phyloP scores from a whole-genome alignment of 2,797 vertebrate genomes.

The Sebastes steindachneri region DNA sequence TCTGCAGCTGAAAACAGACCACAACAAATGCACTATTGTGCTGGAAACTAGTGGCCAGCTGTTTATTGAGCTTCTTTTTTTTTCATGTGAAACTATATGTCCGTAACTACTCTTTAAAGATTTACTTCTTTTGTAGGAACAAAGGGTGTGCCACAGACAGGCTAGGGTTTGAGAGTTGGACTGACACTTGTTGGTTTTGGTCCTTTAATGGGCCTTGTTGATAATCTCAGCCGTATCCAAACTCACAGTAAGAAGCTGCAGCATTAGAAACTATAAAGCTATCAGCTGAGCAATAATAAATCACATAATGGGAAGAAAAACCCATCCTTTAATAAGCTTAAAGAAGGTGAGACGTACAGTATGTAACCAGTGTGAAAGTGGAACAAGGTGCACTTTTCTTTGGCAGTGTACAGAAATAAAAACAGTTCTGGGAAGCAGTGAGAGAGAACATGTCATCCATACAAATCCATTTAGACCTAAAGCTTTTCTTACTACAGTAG shows the following conservation, averaged over 20 bases:
- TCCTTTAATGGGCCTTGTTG: neutral
- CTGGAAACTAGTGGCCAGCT: too few relatives aligned
- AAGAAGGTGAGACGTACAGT: constrained; percentile 3
- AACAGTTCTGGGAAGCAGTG: too few relatives aligned
- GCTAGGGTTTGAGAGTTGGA: too few relatives aligned
- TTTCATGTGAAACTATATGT: neutral
- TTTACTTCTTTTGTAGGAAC: neutral
- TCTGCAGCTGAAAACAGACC: neutral
- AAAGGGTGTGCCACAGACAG: neutral
- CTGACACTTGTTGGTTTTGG: too few relatives aligned
- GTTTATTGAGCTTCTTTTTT: neutral
- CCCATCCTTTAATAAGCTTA: neutral
- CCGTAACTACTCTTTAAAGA: neutral
- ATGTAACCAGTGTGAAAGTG: neutral
- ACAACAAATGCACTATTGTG: neutral
- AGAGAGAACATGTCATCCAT: neutral
- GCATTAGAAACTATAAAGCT: neutral
- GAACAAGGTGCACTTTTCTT: neutral
- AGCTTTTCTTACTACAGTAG: too few relatives aligned
- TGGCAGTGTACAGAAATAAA: neutral
- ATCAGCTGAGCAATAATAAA: neutral
- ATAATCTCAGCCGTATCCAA: neutral
- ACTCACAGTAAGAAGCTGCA: neutral
- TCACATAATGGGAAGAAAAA: neutral
- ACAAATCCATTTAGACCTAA: neutral